Conservation (phyloP, 2,113 vertebrate genomes). For the Pao palembangensis region DNA sequence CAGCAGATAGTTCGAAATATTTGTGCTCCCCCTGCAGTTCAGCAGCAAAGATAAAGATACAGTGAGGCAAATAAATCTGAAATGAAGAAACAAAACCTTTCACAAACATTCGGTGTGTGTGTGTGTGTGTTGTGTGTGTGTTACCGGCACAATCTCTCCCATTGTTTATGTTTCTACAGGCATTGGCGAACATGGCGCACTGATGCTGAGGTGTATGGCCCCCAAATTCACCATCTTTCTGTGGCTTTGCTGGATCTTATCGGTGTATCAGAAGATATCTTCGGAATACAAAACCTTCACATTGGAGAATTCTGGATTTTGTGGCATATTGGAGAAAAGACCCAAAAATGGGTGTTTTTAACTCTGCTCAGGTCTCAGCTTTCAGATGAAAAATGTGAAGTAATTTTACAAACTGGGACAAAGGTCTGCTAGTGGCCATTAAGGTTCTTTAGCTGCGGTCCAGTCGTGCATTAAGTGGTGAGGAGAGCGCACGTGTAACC, state of each 20-base stretch:
- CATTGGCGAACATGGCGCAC: conserved; percentile 1
- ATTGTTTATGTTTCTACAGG: conserved; percentile 28
- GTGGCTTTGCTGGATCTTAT: neutral
- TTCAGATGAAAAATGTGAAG: conserved; percentile 33
- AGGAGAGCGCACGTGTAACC: conserved; percentile 60
- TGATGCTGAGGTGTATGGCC: conserved; percentile 1
- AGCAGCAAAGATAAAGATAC: conserved; percentile 72
- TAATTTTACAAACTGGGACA: conserved; percentile 53
- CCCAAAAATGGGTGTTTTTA: neutral
- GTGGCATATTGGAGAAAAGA: neutral
- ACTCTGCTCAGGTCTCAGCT: neutral
- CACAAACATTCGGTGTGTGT: conserved; percentile 46
- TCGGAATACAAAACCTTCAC: no score
- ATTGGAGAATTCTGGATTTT: neutral
- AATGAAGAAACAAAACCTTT: conserved; percentile 63
- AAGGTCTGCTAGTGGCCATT: conserved; percentile 52
- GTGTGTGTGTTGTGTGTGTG: conserved; percentile 30
- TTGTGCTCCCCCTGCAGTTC: conserved; percentile 58
- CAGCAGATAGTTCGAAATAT: conserved; percentile 73
- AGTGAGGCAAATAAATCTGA: conserved; percentile 72
- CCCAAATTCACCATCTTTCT: conserved; percentile 2
- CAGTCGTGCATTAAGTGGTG: conserved; percentile 56
- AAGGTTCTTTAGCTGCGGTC: conserved; percentile 55
- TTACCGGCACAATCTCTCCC: conserved; percentile 22
- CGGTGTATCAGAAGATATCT: no score